These are phyloP conservation scores for Panonychus citri DNA, from an alignment of 1,140 invertebrate genomes.

Conservation along the genomic window DNA sequence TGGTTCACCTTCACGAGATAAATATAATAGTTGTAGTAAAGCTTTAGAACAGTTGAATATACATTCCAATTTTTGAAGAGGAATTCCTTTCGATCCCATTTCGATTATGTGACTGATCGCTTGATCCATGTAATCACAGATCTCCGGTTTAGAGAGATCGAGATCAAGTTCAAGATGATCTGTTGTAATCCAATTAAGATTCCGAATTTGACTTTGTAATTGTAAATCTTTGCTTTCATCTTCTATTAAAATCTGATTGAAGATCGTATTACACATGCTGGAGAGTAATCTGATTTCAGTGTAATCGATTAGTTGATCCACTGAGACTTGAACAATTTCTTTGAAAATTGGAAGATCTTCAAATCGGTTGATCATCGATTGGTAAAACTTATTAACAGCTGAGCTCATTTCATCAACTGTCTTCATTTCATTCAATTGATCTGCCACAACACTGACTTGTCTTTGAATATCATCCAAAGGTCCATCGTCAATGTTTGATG, in stretches of 20 bases:
- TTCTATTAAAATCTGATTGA: conserved; percentile 56
- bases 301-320: conserved; percentile 60
- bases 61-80: conserved; percentile 74
- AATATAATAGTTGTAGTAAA: conserved; percentile 63
- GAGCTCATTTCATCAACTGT: conserved; percentile 65
- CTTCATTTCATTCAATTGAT: conserved; percentile 21
- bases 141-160: conserved; percentile 53
- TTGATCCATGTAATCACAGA: conserved; percentile 60
- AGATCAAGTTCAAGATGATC: conserved; percentile 76
- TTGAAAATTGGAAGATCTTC: conserved; percentile 42
- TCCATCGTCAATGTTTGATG: not conserved
- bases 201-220: conserved; percentile 68
- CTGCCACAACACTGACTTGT: conserved; percentile 14
- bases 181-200: conserved; percentile 81
- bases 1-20: conserved; percentile 25
- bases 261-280: conserved; percentile 53
- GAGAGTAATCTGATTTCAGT: conserved; percentile 74
- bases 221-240: conserved; percentile 83
- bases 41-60: conserved; percentile 71
- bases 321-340: conserved; percentile 39
- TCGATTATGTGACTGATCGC: conserved; percentile 39
- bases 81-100: conserved; percentile 72
- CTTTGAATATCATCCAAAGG: conserved; percentile 6
- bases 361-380: conserved; percentile 46
- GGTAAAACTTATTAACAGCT: conserved; percentile 70